Conservation (phyloP, 2,797 vertebrate genomes). For the Remorina albescens region DNA sequence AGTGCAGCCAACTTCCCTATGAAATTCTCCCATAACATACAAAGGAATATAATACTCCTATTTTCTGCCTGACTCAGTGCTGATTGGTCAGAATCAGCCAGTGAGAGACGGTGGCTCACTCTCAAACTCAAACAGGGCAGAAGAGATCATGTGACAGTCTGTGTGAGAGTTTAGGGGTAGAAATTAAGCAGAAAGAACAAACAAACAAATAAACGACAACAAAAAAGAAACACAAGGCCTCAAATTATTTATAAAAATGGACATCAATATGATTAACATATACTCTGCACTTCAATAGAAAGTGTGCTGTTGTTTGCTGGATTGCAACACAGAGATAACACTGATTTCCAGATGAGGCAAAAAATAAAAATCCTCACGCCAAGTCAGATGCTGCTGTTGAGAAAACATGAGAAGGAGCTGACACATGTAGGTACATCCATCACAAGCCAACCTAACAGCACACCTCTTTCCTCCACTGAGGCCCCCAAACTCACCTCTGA, state of each 20-base stretch:
- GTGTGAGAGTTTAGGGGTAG: conserved; percentile 25
- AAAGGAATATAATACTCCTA: conserved; percentile 45
- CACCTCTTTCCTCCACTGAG: conserved; percentile 1
- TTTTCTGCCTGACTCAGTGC: conserved; percentile 54
- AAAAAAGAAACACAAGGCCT: background rate
- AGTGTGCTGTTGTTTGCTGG: background rate
- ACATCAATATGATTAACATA: background rate
- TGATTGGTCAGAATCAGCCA: conserved; percentile 70
- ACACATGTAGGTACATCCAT: conserved; percentile 33
- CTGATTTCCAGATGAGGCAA: background rate
- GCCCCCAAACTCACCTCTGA: conserved; percentile 20
- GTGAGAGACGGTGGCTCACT: conserved; percentile 42
- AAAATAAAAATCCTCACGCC: background rate
- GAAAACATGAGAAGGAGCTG: background rate
- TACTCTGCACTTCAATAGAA: background rate
- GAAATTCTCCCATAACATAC: conserved; percentile 56
- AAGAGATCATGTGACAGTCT: conserved; percentile 59
- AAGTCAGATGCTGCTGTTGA: background rate
- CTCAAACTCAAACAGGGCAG: conserved; percentile 63
- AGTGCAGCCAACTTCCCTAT: conserved; percentile 37
- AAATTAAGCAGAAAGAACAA: background rate
- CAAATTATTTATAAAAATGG: background rate
- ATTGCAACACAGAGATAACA: background rate
- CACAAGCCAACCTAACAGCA: background rate
- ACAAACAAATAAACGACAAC: too few relatives aligned